Conservation (phyloP, 2,888 invertebrate species). For the Orthosia incerta region DNA sequence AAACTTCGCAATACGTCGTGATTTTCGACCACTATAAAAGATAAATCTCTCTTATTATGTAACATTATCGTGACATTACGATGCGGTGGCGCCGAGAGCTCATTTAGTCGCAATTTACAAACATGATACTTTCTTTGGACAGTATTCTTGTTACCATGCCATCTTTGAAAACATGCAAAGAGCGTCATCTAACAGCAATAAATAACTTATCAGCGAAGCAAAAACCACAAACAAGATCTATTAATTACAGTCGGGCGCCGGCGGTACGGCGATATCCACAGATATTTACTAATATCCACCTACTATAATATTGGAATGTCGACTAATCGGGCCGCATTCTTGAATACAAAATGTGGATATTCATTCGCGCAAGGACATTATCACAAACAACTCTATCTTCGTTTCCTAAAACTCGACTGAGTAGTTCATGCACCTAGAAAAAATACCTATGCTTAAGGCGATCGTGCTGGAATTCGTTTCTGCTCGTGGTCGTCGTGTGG, state of each 20-base stretch:
- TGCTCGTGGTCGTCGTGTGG: constrained; percentile 86
- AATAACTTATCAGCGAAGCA: constrained; percentile 48
- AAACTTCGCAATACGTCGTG: constrained; percentile 51
- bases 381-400: constrained; percentile 68
- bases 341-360: constrained; percentile 84
- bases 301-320: constrained; percentile 83
- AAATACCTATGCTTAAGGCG: constrained; percentile 75
- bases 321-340: constrained; percentile 87
- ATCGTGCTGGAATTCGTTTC: constrained; percentile 84
- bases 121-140: constrained; percentile 25
- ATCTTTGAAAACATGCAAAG: constrained; percentile 18
- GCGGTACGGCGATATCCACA: constrained; percentile 76
- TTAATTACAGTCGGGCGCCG: constrained; percentile 83
- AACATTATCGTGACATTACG: constrained; percentile 43
- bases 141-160: constrained; percentile 6
- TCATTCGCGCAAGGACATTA: constrained; percentile 83
- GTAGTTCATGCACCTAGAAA: constrained; percentile 58
- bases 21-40: constrained; percentile 45
- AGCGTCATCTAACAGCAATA: constrained; percentile 26
- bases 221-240: constrained; percentile 70
- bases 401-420: constrained; percentile 55
- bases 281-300: constrained; percentile 87
- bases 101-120: constrained; percentile 31
- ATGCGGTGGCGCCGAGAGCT: constrained; percentile 29
- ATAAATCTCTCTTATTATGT: constrained; percentile 65